Conservation (phyloP, 92 coral and sea anemone genomes). For the Porites lobata region DNA sequence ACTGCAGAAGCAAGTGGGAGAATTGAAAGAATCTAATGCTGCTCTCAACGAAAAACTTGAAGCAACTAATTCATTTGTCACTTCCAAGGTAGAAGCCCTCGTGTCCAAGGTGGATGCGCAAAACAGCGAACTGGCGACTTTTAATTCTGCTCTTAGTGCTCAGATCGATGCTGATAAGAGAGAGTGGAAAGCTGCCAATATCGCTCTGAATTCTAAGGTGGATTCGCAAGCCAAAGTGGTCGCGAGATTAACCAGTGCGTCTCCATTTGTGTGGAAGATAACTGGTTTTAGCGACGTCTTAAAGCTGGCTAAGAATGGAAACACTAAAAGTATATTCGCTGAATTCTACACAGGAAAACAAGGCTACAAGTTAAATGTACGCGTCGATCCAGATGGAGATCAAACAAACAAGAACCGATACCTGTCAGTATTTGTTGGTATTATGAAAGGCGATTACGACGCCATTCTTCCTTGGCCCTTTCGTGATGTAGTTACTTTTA, state of each 20-base stretch:
- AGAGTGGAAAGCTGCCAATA: neutral
- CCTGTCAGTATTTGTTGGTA: conserved; percentile 22
- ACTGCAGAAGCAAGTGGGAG: conserved; percentile 9
- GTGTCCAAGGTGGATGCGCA: too few relatives aligned
- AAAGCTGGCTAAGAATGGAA: conserved; percentile 30
- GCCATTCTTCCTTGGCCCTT: conserved; percentile 59
- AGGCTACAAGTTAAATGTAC: conserved; percentile 45
- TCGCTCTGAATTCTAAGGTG: neutral
- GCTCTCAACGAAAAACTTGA: too few relatives aligned
- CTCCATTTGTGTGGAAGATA: conserved; percentile 49
- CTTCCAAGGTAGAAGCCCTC: too few relatives aligned
- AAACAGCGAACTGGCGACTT: too few relatives aligned
- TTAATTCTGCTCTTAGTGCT: too few relatives aligned
- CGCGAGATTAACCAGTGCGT: neutral
- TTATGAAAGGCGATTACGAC: conserved; percentile 51
- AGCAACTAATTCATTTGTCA: too few relatives aligned
- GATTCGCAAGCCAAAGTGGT: neutral
- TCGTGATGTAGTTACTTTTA: conserved; percentile 24
- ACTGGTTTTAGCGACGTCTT: conserved; percentile 25
- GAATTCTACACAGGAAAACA: conserved; percentile 47
- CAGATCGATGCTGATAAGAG: too few relatives aligned
- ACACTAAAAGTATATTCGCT: neutral
- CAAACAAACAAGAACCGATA: conserved; percentile 21
- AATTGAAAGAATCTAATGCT: neutral
- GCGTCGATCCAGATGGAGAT: conserved; percentile 46